Conservation (phyloP, 2,888 invertebrate species). For the Platycheirus albimanus region DNA sequence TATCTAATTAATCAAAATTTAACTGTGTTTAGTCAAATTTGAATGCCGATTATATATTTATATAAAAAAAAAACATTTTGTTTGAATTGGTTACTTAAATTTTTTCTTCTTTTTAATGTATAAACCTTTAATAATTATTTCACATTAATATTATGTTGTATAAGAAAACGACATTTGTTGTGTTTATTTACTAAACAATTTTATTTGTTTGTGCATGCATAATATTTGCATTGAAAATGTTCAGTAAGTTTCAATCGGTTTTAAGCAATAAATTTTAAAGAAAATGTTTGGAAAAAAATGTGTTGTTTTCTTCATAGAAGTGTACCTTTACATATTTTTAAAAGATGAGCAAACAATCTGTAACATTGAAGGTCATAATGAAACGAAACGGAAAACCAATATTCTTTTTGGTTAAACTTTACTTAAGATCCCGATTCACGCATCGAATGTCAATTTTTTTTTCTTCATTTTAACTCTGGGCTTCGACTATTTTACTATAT, state of each 20-base stretch:
- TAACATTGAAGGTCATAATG: too few species aligned
- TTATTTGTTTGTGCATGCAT: conserved; percentile 53
- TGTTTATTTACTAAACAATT: conserved; percentile 19
- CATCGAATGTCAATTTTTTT: conserved; percentile 68
- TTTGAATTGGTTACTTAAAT: conserved; percentile 16
- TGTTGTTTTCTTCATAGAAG: conserved; percentile 37
- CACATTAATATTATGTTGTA: conserved; percentile 31
- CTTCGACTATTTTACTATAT: background rate
- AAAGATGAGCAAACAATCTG: too few species aligned
- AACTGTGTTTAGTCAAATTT: conserved; percentile 16
- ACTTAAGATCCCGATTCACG: background rate
- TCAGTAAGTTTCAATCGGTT: conserved; percentile 32
- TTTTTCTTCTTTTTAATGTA: conserved; percentile 23
- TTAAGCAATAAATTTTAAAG: conserved; percentile 48
- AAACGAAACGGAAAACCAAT: background rate
- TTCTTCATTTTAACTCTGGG: background rate
- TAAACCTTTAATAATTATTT: conserved; percentile 17
- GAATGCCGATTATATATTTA: too few species aligned
- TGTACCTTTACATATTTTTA: background rate
- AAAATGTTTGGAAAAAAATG: conserved; percentile 38
- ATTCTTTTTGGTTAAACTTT: background rate
- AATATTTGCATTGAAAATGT: conserved; percentile 49
- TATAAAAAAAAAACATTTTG: background rate
- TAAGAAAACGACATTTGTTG: conserved; percentile 18
- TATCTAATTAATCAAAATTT: conserved; percentile 14